Base-by-base conservation (phyloP, 1,140 invertebrate genomes). In the Agrypnia vestita region DNA sequence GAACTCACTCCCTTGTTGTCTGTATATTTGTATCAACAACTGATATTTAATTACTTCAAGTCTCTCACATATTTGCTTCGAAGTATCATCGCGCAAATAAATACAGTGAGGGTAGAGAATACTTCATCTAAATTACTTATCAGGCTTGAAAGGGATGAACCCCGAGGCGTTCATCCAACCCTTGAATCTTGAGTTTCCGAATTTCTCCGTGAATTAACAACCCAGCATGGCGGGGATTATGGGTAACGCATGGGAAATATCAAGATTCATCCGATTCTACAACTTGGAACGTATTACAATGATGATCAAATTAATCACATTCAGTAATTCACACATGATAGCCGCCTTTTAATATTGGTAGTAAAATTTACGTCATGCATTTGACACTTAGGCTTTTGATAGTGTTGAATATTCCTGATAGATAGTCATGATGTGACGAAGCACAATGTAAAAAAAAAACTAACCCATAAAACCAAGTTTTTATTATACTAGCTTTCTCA, bases 111-210 rank as follows among this genome's bases (percentile, higher is more conserved):
- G 55, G 21, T 19, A 56, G 15, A 59, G 21, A 59, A 21, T 8
- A 59, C 17, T 9, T 19, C 12, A 59, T 21, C 4, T 3, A 9
- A 59, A 59, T 59, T 10, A 21, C 17, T 59, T 12, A 19, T 59
- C 55, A 21, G 1, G 25, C 55, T 21, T 21, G 15, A 21, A 8
- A 59, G 17, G 55, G 4, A 59, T 59, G 7, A 35, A 35, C 12
- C 55, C 55, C 55, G 55, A 21, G 55, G 55, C 55, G 55, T 19
- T 59, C 17, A 59, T 59, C 21, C 55, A 13, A 59, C 21, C 55
- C 21, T 21, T 9, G 21, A 0, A 19, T 19, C 11, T 59, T 21
- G 55, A 21, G 55, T 15, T 59, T 59, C 15, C 55, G 17, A 59
- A 59, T 21, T 59, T 59, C 17, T 21, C 55, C 4, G 15, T 17